Evolutionary conservation across 1,140 invertebrate species (phyloP).

Genomic region (Apis florea): DNA sequence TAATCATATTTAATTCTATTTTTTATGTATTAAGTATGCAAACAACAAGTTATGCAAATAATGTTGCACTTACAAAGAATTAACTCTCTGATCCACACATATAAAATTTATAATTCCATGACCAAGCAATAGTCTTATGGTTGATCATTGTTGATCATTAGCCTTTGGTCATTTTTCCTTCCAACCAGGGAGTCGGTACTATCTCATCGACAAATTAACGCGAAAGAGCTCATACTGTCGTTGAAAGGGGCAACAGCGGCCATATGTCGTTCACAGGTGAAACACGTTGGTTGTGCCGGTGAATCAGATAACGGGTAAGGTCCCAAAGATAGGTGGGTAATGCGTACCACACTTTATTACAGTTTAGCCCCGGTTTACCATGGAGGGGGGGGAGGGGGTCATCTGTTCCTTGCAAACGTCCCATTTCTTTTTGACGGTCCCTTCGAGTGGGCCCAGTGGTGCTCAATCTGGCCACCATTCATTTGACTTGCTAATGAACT

Average conservation of each 20-base stretch:
- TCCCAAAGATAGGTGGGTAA: constrained; percentile 47
- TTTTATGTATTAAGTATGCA: too few relatives aligned
- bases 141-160: constrained; percentile 28
- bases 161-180: constrained; percentile 18
- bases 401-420: constrained; percentile 28
- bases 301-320: constrained; percentile 65
- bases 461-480: constrained; percentile 62
- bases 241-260: constrained; percentile 46
- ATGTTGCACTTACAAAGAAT: too few relatives aligned
- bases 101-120: background rate
- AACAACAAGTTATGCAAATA: too few relatives aligned
- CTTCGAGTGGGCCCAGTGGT: constrained; percentile 59
- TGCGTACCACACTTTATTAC: constrained; percentile 56
- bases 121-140: background rate
- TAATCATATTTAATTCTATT: too few relatives aligned
- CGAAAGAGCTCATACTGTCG: constrained; percentile 54
- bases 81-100: rapidly evolving
- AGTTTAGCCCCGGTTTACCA: constrained; percentile 60
- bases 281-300: constrained; percentile 32
- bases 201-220: constrained; percentile 65
- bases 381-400: constrained; percentile 52
- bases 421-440: constrained; percentile 14
- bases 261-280: constrained; percentile 70
- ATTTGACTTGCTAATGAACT: constrained; percentile 74
- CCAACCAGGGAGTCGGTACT: constrained; percentile 1